Evolutionary conservation across 2,888 invertebrate species (phyloP).

Genomic region (Amiota communis): DNA sequence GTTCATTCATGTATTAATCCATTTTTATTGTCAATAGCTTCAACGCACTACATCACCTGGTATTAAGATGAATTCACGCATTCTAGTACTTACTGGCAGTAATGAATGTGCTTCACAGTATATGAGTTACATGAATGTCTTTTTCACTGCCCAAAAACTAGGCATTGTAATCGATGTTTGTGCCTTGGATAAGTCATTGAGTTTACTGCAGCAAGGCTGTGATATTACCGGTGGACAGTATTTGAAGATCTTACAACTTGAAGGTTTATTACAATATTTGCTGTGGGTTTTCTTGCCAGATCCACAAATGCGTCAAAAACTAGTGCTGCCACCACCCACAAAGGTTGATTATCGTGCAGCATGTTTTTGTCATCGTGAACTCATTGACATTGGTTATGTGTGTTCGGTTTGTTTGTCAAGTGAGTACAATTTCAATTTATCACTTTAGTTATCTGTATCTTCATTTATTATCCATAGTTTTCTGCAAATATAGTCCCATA

Average conservation of each 20-base stretch:
- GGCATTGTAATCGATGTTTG: constrained; percentile 94
- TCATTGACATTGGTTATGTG: constrained; percentile 96
- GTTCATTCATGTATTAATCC: neutral
- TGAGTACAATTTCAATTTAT: constrained; percentile 72
- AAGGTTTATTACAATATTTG: constrained; percentile 78
- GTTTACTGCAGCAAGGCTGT: constrained; percentile 94
- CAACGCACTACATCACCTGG: constrained; percentile 79
- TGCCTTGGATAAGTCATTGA: constrained; percentile 90
- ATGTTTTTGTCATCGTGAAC: constrained; percentile 96
- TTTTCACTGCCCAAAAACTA: constrained; percentile 94
- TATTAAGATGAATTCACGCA: constrained; percentile 82
- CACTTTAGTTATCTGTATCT: neutral
- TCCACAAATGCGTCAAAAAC: constrained; percentile 82
- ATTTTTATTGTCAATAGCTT: constrained; percentile 61
- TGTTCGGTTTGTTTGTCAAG: constrained; percentile 98
- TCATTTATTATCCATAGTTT: constrained; percentile 79
- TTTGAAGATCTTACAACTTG: constrained; percentile 88
- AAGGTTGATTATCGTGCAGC: constrained; percentile 97
- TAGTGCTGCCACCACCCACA: constrained; percentile 90
- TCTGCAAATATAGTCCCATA: constrained; percentile 97
- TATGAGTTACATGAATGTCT: constrained; percentile 98
- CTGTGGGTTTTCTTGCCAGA: constrained; percentile 95
- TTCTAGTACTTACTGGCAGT: constrained; percentile 91
- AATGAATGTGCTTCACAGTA: constrained; percentile 95
- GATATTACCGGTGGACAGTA: constrained; percentile 97